These are phyloP conservation scores for Columbina picui DNA, from an alignment of 2,113 vertebrate species.

Conservation along the genomic window DNA sequence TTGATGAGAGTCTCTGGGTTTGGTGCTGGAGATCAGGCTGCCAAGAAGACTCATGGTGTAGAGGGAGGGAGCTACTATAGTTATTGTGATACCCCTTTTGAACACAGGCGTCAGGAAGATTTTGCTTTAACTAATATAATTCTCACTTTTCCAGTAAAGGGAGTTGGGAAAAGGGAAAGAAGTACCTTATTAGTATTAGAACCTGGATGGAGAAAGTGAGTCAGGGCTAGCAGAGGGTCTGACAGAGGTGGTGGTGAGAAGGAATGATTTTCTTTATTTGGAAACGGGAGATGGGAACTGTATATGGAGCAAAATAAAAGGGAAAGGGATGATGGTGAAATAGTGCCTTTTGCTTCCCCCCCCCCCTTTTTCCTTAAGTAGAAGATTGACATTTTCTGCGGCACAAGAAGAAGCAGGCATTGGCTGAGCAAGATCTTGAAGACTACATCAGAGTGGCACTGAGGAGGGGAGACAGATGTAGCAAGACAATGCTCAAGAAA, in stretches of 20 bases:
- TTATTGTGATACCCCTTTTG: background rate
- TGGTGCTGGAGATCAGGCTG: background rate
- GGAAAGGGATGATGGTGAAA: background rate
- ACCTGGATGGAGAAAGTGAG: background rate
- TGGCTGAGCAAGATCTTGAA: background rate
- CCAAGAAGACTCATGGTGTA: background rate
- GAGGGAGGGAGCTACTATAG: background rate
- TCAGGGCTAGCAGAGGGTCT: background rate
- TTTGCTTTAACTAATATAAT: background rate
- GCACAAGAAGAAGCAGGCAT: background rate
- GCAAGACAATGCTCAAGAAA: background rate
- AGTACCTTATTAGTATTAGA: background rate
- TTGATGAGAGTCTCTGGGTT: background rate
- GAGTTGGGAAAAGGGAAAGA: background rate
- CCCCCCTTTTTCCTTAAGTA: background rate
- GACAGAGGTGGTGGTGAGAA: background rate
- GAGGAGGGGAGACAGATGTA: background rate
- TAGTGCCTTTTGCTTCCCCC: background rate
- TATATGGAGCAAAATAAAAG: background rate
- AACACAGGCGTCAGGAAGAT: background rate
- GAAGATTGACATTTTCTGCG: background rate
- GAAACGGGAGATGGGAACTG: background rate
- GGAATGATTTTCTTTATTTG: background rate
- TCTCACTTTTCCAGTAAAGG: background rate
- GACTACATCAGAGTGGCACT: background rate